Percentiles rank a stretch among this genome's conserved stretches.
These are phyloP conservation scores for Mus minutoides DNA, from an alignment of 2,797 vertebrate species.

Conservation along the genomic window DNA sequence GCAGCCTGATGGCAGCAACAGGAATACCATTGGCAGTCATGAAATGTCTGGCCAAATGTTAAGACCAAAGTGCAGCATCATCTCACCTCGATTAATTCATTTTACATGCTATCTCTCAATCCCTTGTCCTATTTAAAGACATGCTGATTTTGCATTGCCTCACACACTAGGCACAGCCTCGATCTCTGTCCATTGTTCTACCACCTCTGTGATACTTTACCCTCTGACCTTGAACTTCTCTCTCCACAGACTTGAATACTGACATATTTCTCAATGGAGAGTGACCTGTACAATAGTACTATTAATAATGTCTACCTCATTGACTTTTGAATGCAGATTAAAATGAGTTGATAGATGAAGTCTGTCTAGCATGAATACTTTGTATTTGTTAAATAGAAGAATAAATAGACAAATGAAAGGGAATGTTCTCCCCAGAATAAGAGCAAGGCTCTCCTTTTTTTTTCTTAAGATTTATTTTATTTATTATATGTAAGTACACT, in stretches of 20 bases:
- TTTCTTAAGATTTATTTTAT: too few relatives aligned
- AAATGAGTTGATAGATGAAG: constrained; percentile 55
- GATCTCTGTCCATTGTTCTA: not conserved
- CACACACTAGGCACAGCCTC: not conserved
- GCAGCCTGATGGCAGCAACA: not conserved
- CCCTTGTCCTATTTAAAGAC: not conserved
- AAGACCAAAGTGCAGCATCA: constrained; percentile 3
- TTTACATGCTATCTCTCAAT: not conserved
- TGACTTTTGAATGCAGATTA: constrained; percentile 35
- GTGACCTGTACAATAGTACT: constrained; percentile 41
- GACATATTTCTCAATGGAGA: not conserved
- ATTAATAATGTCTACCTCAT: not conserved
- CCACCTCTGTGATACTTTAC: constrained; percentile 20
- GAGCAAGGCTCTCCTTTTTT: constrained; percentile 16
- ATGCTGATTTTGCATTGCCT: not conserved
- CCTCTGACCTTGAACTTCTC: constrained; percentile 37
- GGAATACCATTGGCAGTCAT: not conserved
- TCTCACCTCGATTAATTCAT: constrained; percentile 19
- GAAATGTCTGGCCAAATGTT: not conserved
- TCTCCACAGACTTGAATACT: constrained; percentile 54
- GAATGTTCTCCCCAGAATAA: constrained; percentile 39
- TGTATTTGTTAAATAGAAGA: constrained; percentile 63
- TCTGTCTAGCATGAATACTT: not conserved
- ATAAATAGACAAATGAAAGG: constrained; percentile 62
- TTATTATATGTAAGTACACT: too few relatives aligned